phyloP scores from a whole-genome alignment of 2,888 invertebrate species.

The Napeogenes inachia region DNA sequence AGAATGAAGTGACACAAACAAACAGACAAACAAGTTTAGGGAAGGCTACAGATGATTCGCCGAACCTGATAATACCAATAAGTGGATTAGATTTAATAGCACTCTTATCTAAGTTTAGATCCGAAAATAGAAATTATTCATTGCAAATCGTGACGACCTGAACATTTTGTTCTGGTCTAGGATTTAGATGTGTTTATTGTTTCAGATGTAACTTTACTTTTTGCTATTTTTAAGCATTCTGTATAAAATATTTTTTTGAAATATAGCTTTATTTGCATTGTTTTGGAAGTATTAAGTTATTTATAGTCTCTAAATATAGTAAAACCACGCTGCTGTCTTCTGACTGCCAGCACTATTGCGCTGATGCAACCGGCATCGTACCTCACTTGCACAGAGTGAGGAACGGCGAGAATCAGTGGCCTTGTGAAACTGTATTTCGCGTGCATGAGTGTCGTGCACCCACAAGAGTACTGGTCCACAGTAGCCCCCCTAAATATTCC shows the following conservation, averaged over 20 bases:
- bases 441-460: too few species aligned
- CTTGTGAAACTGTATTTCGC: too few species aligned
- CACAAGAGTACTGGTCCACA: too few species aligned
- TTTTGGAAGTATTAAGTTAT: too few species aligned
- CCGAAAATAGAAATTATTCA: conserved; percentile 39
- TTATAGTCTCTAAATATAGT: too few species aligned
- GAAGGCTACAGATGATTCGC: conserved; percentile 3
- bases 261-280: conserved; percentile 3
- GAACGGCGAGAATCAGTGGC: too few species aligned
- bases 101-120: neutral
- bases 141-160: conserved; percentile 34
- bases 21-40: neutral
- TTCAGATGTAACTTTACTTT: conserved; percentile 19
- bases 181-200: conserved; percentile 28
- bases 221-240: conserved; percentile 10
- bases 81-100: conserved; percentile 23
- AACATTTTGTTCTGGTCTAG: conserved; percentile 20
- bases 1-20: neutral
- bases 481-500: too few species aligned
- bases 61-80: conserved; percentile 5
- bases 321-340: too few species aligned
- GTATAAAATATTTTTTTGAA: conserved; percentile 12
- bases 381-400: too few species aligned
- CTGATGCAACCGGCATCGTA: too few species aligned
- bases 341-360: too few species aligned